These are phyloP conservation scores for Urocolius indicus DNA, from an alignment of 2,113 vertebrate species.

Conservation along the genomic window DNA sequence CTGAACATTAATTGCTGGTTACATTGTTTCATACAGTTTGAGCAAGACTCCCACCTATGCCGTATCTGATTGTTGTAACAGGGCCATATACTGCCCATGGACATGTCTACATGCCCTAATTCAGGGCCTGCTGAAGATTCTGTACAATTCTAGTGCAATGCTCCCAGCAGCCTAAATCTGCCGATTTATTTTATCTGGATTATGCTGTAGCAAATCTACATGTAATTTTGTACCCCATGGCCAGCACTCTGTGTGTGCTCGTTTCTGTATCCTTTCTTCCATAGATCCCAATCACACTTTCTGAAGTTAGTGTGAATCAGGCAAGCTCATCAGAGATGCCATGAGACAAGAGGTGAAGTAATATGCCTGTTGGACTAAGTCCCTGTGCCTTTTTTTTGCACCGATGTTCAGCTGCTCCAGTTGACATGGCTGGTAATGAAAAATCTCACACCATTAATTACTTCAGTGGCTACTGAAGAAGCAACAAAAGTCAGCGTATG, in stretches of 20 bases:
- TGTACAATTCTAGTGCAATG: neutral
- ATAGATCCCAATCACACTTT: neutral
- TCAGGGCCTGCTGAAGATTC: neutral
- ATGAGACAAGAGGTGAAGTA: neutral
- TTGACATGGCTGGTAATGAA: neutral
- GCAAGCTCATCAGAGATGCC: neutral
- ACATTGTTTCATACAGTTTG: neutral
- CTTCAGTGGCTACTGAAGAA: neutral
- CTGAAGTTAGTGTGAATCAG: neutral
- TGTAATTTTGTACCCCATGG: neutral
- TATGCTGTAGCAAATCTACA: neutral
- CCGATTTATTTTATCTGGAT: neutral
- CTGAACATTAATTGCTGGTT: neutral
- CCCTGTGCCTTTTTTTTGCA: neutral
- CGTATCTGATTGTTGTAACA: neutral
- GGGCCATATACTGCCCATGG: accelerated
- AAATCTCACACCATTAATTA: neutral
- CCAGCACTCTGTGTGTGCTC: neutral
- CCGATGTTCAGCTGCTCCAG: neutral
- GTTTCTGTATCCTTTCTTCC: neutral
- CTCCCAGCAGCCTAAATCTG: neutral
- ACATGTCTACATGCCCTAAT: neutral
- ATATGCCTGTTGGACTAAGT: neutral
- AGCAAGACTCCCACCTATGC: neutral
- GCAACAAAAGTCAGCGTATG: neutral